phyloP scores from a whole-genome alignment of 2,113 vertebrate species.

The Microcebus griseorufus region DNA sequence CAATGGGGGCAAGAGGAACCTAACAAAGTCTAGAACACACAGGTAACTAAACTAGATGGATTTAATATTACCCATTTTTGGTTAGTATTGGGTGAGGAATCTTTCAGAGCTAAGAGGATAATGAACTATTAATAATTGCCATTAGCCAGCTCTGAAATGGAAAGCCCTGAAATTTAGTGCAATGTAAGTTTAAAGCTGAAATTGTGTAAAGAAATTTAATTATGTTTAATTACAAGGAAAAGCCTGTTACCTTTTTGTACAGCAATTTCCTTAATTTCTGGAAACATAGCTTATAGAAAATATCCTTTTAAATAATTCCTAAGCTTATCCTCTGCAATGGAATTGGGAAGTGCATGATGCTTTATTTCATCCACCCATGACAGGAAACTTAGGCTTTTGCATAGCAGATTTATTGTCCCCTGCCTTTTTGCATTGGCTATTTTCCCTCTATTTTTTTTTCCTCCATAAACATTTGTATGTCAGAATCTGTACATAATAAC shows the following conservation, averaged over 20 bases:
- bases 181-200: constrained; percentile 22
- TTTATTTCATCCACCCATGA: neutral
- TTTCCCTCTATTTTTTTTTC: neutral
- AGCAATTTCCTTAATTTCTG: neutral
- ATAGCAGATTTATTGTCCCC: neutral
- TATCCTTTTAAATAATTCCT: neutral
- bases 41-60: neutral
- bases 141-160: neutral
- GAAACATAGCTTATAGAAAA: neutral
- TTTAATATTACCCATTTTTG: neutral
- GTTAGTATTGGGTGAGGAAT: neutral
- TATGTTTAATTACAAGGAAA: neutral
- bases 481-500: neutral
- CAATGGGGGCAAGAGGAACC: neutral
- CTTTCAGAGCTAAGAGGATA: neutral
- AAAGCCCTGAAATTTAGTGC: neutral
- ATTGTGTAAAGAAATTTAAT: neutral
- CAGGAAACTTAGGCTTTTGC: neutral
- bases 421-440: neutral
- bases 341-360: neutral
- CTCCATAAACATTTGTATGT: neutral
- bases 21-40: neutral
- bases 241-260: neutral
- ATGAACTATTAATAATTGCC: neutral
- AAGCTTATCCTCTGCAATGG: neutral